Evolutionary conservation across 2,888 invertebrate genomes (phyloP), one percentile per base, ranked within the genome.

Genomic region (Arenicola marina): DNA sequence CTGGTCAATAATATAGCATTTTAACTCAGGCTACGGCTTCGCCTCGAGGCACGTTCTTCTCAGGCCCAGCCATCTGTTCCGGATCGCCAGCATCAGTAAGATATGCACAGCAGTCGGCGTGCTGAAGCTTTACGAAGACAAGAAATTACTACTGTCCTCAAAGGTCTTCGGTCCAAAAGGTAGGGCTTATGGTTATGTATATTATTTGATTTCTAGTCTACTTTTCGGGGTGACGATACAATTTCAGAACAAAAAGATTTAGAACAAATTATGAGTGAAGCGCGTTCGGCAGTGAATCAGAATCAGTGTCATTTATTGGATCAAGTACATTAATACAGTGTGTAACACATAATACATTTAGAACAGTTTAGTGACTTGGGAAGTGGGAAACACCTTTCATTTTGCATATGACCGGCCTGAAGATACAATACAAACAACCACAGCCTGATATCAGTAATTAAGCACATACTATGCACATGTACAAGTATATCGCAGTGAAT

Each of bases 31-130:
- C 11, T 71, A 65, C 53, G 71, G 69, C 4, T 55, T 62, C 26
- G 65, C 69, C 11, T 59, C 64, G 26, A 44, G 44, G 2, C 59
- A 59, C 0, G 51, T 61, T 18, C 51, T 65, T 32, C 59, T 67
- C 57, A 66, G 58, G 11, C 66, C 69, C 21, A 63, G 65, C 63
- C 59, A 64, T n/a, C 44, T 66, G 31, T 63, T 65, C 56, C 58
- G 67, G 24, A 64, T 69, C 29, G 71, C 66, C 33, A 66, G 65
- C 28, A 63, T 71, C 3, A 62, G 66, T n/a, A 71, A 71, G 45
- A 58, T 67, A 15, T 28, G 69, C 15, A 71, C 71, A 28, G 65
- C 71, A 11, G 55, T 65, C 29, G 66, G 56, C 2, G 43, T 69
- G 28, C 54, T 71, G 26, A 48, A 45, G 11, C 60, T 71, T 18